Evolutionary conservation across 2,113 vertebrate species (phyloP).

Genomic region (Cricetomys ansorgei): DNA sequence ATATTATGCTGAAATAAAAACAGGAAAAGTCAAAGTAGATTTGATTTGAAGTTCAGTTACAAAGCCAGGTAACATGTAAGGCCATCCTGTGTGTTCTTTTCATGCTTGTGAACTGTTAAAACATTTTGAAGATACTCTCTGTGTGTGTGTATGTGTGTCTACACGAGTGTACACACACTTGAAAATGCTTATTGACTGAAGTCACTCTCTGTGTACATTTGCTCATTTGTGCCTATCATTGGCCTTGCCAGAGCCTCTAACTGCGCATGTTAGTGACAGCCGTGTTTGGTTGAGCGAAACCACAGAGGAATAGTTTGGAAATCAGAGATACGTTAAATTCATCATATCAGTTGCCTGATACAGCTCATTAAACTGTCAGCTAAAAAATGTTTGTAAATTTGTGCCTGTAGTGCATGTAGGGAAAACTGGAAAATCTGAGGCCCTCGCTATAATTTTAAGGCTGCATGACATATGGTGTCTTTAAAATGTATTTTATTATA

Average conservation of each 20-base stretch:
- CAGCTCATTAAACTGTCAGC: slow-evolving; percentile 64
- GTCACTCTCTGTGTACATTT: background rate
- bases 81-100: slow-evolving; percentile 41
- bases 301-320: slow-evolving; percentile 61
- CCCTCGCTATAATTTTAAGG: slow-evolving; percentile 49
- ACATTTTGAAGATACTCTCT: slow-evolving; percentile 41
- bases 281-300: slow-evolving; percentile 44
- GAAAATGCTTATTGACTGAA: slow-evolving; percentile 9
- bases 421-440: slow-evolving; percentile 57
- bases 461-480: slow-evolving; percentile 65
- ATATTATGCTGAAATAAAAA: background rate
- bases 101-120: slow-evolving; percentile 1
- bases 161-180: background rate
- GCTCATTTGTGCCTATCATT: background rate
- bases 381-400: slow-evolving; percentile 69
- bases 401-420: slow-evolving; percentile 54
- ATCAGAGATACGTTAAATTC: slow-evolving; percentile 71
- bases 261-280: slow-evolving; percentile 61
- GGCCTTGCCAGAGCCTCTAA: slow-evolving; percentile 55
- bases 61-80: slow-evolving; percentile 60
- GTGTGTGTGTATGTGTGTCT: slow-evolving; percentile 53
- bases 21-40: background rate
- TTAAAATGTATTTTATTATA: slow-evolving; percentile 70
- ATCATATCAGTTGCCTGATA: slow-evolving; percentile 72
- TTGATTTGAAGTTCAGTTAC: background rate